Evolutionary conservation across 2,797 vertebrate species (phyloP), one percentile per base, ranked within the genome.

Genomic region (Botia kubotai): DNA sequence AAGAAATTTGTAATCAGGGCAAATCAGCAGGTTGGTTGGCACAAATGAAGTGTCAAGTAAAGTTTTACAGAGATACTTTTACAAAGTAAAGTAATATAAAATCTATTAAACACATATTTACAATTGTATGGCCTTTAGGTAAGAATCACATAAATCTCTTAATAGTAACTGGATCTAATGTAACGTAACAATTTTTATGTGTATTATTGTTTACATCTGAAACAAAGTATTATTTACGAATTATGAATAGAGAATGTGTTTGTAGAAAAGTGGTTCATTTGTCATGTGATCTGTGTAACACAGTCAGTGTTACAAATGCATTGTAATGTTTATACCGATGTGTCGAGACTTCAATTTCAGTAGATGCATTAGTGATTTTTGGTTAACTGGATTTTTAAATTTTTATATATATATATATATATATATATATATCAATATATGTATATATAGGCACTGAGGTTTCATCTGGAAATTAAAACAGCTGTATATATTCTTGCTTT

Each of bases 221-320:
- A 76, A 66, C 26, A 0, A 77, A 46, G 5, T 77, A 19, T 58
- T n/a, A 46, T 58, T 68, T 58, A 21, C 17, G 66, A 70, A 60
- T 48, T 77, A 58, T 77, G 65, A 58, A 69, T 33, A 50, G 57
- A 60, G 23, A 60, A 50, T 60, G 23, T 70, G 67, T 77, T 68
- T 66, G 29, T 19, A 48, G 23, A 50, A 2, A 69, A 19, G 55
- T 33, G 17, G 29, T 39, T n/a, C 8, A 12, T 11, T 39, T 39
- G 29, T 65, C 62, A 36, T 48, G 75, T 69, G 48, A 60, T 69
- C 29, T 23, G 58, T 23, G 16, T 76, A 13, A 67, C 29, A 43
- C 52, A 53, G 5, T 17, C 52, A n/a, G 16, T 17, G 58, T 23
- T 48, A 50, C 43, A 74, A 29, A 74, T 63, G 17, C 10, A 46